Conservation (phyloP, 1,140 invertebrate genomes). For the Penaeus japonicus region DNA sequence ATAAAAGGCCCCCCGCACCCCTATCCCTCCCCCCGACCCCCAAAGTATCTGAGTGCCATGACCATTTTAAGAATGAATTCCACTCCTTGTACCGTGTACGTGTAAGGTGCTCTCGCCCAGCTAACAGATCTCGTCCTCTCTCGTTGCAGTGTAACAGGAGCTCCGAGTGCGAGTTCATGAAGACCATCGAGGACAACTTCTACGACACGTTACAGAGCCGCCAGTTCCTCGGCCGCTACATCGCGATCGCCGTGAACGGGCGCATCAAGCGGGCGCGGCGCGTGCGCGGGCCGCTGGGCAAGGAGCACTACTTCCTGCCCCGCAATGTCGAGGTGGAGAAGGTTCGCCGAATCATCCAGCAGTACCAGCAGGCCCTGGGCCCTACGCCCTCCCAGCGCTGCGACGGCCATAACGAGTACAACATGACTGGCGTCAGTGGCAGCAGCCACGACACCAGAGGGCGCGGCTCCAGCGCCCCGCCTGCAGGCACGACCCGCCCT, state of each 20-base stretch:
- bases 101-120: too few species aligned
- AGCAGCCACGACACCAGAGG: not conserved
- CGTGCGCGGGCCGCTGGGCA: conserved; percentile 24
- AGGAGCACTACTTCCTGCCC: conserved; percentile 45
- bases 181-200: conserved; percentile 26
- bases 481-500: conserved; percentile 1
- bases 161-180: conserved; percentile 41
- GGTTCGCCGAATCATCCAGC: conserved; percentile 17
- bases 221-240: conserved; percentile 31
- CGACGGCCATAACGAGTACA: conserved; percentile 41
- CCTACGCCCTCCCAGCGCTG: conserved; percentile 30
- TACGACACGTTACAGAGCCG: conserved; percentile 44
- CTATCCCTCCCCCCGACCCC: too few species aligned
- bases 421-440: not conserved
- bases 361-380: conserved; percentile 23
- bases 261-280: conserved; percentile 44
- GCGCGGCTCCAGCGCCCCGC: not conserved
- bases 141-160: conserved; percentile 43
- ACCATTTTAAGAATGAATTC: too few species aligned
- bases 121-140: conserved; percentile 4
- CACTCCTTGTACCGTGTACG: too few species aligned
- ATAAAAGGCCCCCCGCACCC: too few species aligned
- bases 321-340: not conserved
- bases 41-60: too few species aligned
- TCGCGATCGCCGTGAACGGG: conserved; percentile 36